These are phyloP conservation scores for Drosophila hydei DNA, from an alignment of 1,140 invertebrate genomes.

Conservation along the genomic window DNA sequence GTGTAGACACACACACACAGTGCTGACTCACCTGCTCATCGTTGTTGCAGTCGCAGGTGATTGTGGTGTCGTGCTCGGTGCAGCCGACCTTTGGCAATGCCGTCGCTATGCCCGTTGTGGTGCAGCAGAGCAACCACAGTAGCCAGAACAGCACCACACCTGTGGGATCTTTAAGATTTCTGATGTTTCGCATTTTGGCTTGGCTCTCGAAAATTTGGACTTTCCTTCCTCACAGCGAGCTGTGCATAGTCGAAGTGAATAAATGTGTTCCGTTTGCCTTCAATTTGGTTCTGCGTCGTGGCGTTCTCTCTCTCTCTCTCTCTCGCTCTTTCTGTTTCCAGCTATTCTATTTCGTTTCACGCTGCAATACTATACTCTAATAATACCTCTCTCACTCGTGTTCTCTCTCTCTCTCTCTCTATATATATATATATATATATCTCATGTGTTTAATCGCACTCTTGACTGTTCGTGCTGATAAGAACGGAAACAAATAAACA, in stretches of 20 bases:
- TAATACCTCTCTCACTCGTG: slow-evolving; percentile 2
- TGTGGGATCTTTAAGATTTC: slow-evolving; percentile 74
- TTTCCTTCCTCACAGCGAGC: slow-evolving; percentile 25
- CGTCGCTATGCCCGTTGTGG: neutral
- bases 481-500: too few relatives aligned
- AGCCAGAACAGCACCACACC: slow-evolving; percentile 19
- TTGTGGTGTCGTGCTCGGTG: slow-evolving; percentile 71
- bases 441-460: too few relatives aligned
- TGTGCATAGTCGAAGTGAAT: slow-evolving; percentile 39
- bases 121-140: slow-evolving; percentile 5
- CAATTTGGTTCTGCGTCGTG: neutral
- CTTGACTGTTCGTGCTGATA: too few relatives aligned
- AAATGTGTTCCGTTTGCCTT: slow-evolving; percentile 4
- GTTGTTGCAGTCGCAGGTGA: slow-evolving; percentile 76
- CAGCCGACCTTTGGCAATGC: slow-evolving; percentile 64
- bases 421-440: too few relatives aligned
- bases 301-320: neutral
- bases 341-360: slow-evolving; percentile 38
- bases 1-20: neutral
- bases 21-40: slow-evolving; percentile 65
- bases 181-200: slow-evolving; percentile 63
- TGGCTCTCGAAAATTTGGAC: neutral
- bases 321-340: slow-evolving; percentile 2
- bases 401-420: slow-evolving; percentile 7
- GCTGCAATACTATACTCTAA: slow-evolving; percentile 16